Base-by-base conservation (phyloP, 2,113 vertebrate species). In the Bagarius yarrelli region DNA sequence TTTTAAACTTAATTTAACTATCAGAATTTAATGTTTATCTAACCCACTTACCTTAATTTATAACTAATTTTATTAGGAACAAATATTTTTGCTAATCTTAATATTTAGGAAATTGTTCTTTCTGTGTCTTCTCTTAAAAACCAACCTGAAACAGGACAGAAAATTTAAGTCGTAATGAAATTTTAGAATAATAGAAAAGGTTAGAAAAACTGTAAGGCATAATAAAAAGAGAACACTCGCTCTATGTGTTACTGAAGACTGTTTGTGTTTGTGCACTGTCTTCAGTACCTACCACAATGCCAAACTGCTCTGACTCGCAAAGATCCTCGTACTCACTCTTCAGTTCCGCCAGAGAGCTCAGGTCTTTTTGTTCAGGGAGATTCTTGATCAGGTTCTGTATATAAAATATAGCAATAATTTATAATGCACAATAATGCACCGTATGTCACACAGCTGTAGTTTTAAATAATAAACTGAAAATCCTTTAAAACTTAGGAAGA, bases 281-380 rank as follows among this genome's bases (percentile, higher is more conserved):
- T 56, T 4, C 19, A 47, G 25, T 91, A 96, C 97, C 84, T 93
- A 99, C 98, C 96, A 99, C 96, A 86, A 98, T 94, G 90, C 95
- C 95, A 93, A 99, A 99, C 36, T 99, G 97, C 85, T 99, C 98
- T 0, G 98, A 93, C 80, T 99, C 98, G 69, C 96, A 95, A 4
- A 99, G 95, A 86, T 99, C 95, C 11, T 96, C 91, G 74, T 98
- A 99, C 86, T 99, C 98, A 81, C 90, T 91, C 91, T 95, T 96
- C 81, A 98, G 91, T 89, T 98, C 94, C 0, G 96, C 95, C 87
- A 99, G 93, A 81, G 94, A 91, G 87, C 85, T 95, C 85, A 99
- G 95, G 78, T 96, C 93, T 77, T 96, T 97, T 92, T 97, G 97
- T 83, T 98, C 97, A 59, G 97, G 97, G 74, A 99, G 95, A 90